phyloP scores from a whole-genome alignment of 53 echinoderm and acorn worm genomes.

The Apostichopus leukothele region DNA sequence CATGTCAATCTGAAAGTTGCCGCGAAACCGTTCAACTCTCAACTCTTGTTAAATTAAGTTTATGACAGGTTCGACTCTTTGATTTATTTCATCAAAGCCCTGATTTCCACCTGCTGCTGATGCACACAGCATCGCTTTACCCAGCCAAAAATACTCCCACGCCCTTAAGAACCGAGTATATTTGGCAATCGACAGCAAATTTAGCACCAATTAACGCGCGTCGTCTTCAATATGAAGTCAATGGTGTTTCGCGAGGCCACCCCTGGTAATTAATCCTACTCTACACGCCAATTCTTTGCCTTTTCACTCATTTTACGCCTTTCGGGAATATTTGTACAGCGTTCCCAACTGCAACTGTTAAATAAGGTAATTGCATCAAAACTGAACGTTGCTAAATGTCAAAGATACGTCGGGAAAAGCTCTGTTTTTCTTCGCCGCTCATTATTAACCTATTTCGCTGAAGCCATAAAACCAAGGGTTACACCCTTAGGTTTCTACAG shows the following conservation, averaged over 20 bases:
- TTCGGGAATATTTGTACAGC: constrained; percentile 34
- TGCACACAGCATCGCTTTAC: neutral
- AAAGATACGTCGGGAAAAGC: neutral
- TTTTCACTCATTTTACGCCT: neutral
- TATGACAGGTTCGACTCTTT: neutral
- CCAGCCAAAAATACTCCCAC: constrained; percentile 42
- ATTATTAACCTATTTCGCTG: neutral
- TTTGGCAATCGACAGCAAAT: constrained; percentile 45
- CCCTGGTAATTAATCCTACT: constrained; percentile 24
- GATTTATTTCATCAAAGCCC: neutral
- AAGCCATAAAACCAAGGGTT: neutral
- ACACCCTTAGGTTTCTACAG: neutral
- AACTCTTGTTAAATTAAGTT: neutral
- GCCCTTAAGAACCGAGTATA: constrained; percentile 33
- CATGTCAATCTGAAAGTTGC: neutral
- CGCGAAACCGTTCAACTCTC: neutral
- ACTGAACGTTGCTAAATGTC: constrained; percentile 30
- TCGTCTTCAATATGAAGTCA: constrained; percentile 17
- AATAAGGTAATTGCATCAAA: constrained; percentile 41
- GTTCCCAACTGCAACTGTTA: neutral
- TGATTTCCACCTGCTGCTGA: constrained; percentile 18
- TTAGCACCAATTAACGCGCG: constrained; percentile 34
- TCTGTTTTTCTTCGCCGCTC: neutral
- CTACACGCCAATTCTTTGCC: neutral
- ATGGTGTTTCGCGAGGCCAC: neutral